Base-by-base conservation (phyloP, 1,140 invertebrate species). In the Streblospio benedicti region DNA sequence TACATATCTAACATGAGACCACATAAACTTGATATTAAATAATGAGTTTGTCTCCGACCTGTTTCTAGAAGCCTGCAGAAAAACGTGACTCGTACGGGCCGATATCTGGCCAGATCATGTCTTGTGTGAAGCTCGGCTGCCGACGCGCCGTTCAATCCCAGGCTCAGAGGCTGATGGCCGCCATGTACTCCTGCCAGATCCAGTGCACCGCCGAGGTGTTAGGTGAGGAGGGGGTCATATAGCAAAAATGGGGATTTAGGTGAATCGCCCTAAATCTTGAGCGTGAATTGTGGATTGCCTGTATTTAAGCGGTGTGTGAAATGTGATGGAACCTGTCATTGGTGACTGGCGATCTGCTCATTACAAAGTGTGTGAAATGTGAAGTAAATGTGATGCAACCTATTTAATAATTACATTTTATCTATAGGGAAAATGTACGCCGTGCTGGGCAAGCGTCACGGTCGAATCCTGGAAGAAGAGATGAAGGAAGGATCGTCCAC, bases 171-270 rank as follows among this genome's bases (percentile, higher is more conserved):
- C 74, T 99, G 2, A 91, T 97, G 80, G 89, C 89, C 12, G 93
- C 96, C 0, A 97, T 98, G 92, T 99, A 97, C 74, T 89, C 85
- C 33, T 97, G 93, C 77, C 87, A 85, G 67, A 93, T 99, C 61
- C 74, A 91, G 69, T 92, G 93, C 12, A 92, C 90, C 65, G 86
- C 89, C 1, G 91, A 94, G 78, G 90, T 93, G 64, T 81, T 99
- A 69, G 94, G 92, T 90, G 77, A 87, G 87, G 85, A 6, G 16
- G 14, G 28, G 30, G 3, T 54, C n/a, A n/a, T n/a, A n/a, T n/a
- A n/a, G n/a, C n/a, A n/a, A n/a, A n/a, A n/a, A n/a, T n/a, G n/a
- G n/a, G n/a, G n/a, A n/a, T n/a, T n/a, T n/a, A n/a, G n/a, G n/a
- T n/a, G n/a, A n/a, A n/a, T 28, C 38, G 25, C 12, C 23, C 16